Evolutionary conservation across 1,140 invertebrate genomes (phyloP).

Genomic region (Aphelenchoides avenae): DNA sequence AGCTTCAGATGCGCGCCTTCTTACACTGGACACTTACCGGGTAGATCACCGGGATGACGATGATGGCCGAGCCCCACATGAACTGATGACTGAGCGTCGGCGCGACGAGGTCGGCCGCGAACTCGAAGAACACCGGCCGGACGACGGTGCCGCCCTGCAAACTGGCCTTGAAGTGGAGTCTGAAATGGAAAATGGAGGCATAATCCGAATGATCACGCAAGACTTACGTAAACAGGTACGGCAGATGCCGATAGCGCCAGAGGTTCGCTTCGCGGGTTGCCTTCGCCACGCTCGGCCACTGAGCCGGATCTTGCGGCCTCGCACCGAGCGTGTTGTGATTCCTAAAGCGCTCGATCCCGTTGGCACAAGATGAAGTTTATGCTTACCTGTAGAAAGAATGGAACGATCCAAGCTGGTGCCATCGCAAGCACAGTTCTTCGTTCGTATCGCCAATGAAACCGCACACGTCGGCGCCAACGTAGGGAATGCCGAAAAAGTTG

Average conservation of each 20-base stretch:
- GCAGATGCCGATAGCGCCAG: conserved; percentile 56
- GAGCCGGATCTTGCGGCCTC: conserved; percentile 49
- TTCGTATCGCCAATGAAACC: conserved; percentile 60
- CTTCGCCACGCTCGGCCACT: conserved; percentile 52
- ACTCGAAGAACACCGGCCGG: conserved; percentile 55
- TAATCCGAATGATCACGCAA: too few species aligned
- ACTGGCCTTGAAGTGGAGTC: conserved; percentile 39
- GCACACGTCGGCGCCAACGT: conserved; percentile 60
- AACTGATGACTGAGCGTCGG: conserved; percentile 43
- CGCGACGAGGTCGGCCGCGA: conserved; percentile 30
- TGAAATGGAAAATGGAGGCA: too few species aligned
- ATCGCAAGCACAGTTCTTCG: conserved; percentile 57
- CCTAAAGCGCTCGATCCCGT: too few species aligned
- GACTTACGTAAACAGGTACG: conserved; percentile 55
- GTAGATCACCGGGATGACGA: conserved; percentile 30
- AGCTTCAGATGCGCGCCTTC: conserved; percentile 8
- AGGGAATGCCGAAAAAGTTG: conserved; percentile 72
- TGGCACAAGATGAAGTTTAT: too few species aligned
- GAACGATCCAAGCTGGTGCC: conserved; percentile 51
- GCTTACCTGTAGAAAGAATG: conserved; percentile 38
- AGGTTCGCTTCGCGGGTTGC: conserved; percentile 55
- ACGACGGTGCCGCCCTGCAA: conserved; percentile 49
- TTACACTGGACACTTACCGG: conserved; percentile 17
- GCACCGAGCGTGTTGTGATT: conserved; percentile 53
- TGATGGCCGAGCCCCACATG: conserved; percentile 43